A percentile compares a stretch with the other conserved stretches of the same genome.
phyloP scores from a whole-genome alignment of 2,113 vertebrate genomes.

The Dasyornis broadbenti region DNA sequence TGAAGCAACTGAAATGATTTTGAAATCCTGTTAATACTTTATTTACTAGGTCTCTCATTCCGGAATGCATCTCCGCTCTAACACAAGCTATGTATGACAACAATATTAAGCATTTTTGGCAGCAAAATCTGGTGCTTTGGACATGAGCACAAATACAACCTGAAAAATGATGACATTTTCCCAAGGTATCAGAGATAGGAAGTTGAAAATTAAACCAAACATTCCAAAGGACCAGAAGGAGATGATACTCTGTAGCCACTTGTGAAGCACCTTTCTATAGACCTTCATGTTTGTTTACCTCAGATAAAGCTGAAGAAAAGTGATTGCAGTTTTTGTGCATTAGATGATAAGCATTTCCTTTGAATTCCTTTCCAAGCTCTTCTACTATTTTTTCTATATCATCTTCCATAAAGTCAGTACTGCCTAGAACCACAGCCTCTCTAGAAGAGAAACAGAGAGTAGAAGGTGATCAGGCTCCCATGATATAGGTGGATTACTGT shows the following conservation, averaged over 20 bases:
- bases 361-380: constrained; percentile 98
- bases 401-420: constrained; percentile 96
- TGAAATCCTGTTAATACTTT: not conserved
- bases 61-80: not conserved
- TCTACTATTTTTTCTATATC: constrained; percentile 96
- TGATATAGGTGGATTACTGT: not conserved
- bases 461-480: not conserved
- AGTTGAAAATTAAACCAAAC: not conserved
- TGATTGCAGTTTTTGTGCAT: constrained; percentile 99
- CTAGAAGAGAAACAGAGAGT: constrained; percentile 65
- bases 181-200: not conserved
- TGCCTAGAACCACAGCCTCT: constrained; percentile 95
- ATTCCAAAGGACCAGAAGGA: not conserved
- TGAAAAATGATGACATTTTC: not conserved
- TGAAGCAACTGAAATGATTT: not conserved
- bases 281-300: constrained; percentile 73
- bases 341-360: constrained; percentile 96
- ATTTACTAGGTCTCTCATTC: not conserved
- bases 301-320: constrained; percentile 95
- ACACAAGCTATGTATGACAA: not conserved
- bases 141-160: not conserved
- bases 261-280: not conserved
- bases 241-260: not conserved
- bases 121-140: not conserved
- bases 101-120: not conserved